Conservation (phyloP, 2,113 vertebrate genomes). For the Amphiprion percula region DNA sequence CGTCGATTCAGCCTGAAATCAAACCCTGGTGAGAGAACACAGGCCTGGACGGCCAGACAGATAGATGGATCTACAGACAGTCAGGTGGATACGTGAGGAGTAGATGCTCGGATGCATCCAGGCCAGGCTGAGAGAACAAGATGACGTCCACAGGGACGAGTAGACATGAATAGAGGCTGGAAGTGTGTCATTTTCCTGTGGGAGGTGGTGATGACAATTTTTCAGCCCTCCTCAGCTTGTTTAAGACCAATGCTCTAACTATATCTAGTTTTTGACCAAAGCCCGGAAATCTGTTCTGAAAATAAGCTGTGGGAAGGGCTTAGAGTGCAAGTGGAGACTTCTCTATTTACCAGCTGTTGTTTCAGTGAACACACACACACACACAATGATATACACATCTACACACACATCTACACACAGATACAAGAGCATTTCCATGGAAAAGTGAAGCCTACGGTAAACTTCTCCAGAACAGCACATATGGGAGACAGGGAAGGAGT, state of each 20-base stretch:
- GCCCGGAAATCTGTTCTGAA: conserved; percentile 59
- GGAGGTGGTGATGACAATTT: conserved; percentile 35
- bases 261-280: conserved; percentile 27
- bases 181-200: conserved; percentile 65
- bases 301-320: conserved; percentile 36
- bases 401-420: conserved; percentile 31
- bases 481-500: conserved; percentile 45
- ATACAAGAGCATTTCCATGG: conserved; percentile 19
- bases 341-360: conserved; percentile 75
- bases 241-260: conserved; percentile 13
- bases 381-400: conserved; percentile 27
- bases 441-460: conserved; percentile 39
- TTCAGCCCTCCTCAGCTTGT: conserved; percentile 18
- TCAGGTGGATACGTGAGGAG: conserved; percentile 47
- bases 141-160: conserved; percentile 62
- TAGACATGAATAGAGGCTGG: conserved; percentile 55
- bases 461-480: conserved; percentile 46
- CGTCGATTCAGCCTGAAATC: conserved; percentile 85
- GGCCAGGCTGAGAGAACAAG: conserved; percentile 57
- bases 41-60: conserved; percentile 71
- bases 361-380: conserved; percentile 36
- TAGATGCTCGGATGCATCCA: conserved; percentile 54
- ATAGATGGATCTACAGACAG: conserved; percentile 65
- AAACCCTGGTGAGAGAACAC: conserved; percentile 80
- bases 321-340: conserved; percentile 49